Conservation (phyloP, 2,797 vertebrate species). For the Meda fulgida region DNA sequence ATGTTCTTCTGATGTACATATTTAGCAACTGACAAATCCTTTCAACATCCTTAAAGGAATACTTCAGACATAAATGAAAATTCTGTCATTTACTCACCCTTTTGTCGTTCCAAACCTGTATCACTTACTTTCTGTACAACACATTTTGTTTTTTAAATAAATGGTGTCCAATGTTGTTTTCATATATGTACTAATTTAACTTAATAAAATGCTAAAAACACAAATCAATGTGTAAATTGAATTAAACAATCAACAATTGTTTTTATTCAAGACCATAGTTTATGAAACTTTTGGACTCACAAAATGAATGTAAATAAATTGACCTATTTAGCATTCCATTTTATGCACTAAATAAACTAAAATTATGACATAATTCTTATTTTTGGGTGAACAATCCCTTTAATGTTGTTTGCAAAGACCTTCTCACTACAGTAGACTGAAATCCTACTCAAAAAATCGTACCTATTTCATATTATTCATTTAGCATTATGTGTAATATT, state of each 20-base stretch:
- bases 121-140: neutral
- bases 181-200: neutral
- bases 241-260: neutral
- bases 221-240: neutral
- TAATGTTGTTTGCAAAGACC: slow-evolving; percentile 37
- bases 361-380: neutral
- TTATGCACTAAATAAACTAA: too few relatives aligned
- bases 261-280: too few relatives aligned
- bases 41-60: neutral
- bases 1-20: slow-evolving; percentile 5
- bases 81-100: neutral
- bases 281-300: too few relatives aligned
- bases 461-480: neutral
- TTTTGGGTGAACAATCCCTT: neutral
- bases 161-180: neutral
- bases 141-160: neutral
- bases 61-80: too few relatives aligned
- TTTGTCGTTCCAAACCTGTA: neutral
- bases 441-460: neutral
- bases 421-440: neutral
- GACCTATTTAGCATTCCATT: neutral
- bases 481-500: neutral
- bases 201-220: neutral
- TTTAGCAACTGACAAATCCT: slow-evolving; percentile 32
- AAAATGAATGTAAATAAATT: too few relatives aligned